Evolutionary conservation across 1,140 invertebrate species (phyloP).

Genomic region (Drosophila eugracilis): DNA sequence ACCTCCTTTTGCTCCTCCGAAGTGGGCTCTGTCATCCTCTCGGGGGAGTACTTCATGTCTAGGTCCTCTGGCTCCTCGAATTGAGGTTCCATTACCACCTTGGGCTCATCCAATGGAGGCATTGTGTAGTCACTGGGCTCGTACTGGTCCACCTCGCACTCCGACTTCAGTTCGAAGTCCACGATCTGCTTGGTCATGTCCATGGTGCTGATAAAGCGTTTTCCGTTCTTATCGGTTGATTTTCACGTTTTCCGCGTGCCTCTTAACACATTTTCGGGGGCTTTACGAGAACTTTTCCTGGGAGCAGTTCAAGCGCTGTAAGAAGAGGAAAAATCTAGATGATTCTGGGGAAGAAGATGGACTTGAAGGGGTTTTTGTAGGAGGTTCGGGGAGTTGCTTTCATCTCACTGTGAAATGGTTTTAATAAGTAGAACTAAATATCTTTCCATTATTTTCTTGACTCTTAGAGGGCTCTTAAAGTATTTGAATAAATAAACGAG

Average conservation of each 20-base stretch:
- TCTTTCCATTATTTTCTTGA: too few relatives aligned
- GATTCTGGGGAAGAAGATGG: conserved; percentile 2
- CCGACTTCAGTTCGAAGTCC: conserved; percentile 71
- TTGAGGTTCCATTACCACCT: conserved; percentile 4
- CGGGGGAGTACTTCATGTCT: conserved; percentile 10
- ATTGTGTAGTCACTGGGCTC: conserved; percentile 67
- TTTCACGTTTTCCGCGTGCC: conserved; percentile 8
- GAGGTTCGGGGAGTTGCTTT: too few relatives aligned
- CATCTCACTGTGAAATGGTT: too few relatives aligned
- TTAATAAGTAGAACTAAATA: too few relatives aligned
- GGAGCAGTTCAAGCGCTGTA: conserved; percentile 23
- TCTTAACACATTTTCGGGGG: conserved; percentile 46
- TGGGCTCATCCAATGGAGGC: conserved; percentile 46
- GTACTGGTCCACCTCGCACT: conserved; percentile 44
- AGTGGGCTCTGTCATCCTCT: conserved; percentile 15
- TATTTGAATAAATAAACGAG: too few relatives aligned
- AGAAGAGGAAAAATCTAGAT: conserved; percentile 7
- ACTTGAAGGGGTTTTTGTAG: background rate
- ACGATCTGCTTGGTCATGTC: conserved; percentile 83
- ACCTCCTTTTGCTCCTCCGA: conserved; percentile 1
- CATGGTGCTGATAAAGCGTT: conserved; percentile 47
- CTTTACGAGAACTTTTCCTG: conserved; percentile 28
- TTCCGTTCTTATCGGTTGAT: conserved; percentile 17
- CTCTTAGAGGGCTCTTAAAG: too few relatives aligned
- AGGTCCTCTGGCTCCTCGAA: background rate